Evolutionary conservation across 1,140 invertebrate genomes (phyloP).

Genomic region (Apis dorsata): DNA sequence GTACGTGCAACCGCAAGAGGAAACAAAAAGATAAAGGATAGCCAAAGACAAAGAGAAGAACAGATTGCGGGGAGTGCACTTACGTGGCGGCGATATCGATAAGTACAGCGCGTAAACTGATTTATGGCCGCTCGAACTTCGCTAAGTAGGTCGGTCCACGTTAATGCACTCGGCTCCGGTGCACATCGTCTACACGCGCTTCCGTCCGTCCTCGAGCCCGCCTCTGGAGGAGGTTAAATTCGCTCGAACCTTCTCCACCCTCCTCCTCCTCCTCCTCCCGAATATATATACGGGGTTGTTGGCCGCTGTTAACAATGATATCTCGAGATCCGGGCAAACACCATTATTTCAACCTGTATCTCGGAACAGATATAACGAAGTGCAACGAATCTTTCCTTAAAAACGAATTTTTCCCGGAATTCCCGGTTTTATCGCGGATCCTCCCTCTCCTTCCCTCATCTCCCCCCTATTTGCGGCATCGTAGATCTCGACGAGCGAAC

Average conservation of each 20-base stretch:
- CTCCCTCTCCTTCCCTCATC: slow-evolving; percentile 55
- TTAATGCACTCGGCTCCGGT: slow-evolving; percentile 56
- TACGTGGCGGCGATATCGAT: slow-evolving; percentile 60
- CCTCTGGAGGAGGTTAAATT: slow-evolving; percentile 34
- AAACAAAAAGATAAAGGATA: not conserved
- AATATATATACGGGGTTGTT: slow-evolving; percentile 63
- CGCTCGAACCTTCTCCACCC: not conserved
- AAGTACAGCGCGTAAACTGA: slow-evolving; percentile 64
- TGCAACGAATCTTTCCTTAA: slow-evolving; percentile 32
- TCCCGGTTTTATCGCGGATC: not conserved
- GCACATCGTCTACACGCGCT: slow-evolving; percentile 37
- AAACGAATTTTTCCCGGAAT: slow-evolving; percentile 59
- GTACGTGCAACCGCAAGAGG: not conserved
- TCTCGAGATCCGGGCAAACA: slow-evolving; percentile 65
- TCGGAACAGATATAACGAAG: slow-evolving; percentile 45
- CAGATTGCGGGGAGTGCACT: slow-evolving; percentile 26
- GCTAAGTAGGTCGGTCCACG: slow-evolving; percentile 65
- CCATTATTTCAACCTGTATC: slow-evolving; percentile 66
- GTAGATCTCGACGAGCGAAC: slow-evolving; percentile 45
- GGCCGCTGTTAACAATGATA: slow-evolving; percentile 65
- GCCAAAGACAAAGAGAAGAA: not conserved
- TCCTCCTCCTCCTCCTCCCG: not conserved
- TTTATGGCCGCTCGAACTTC: slow-evolving; percentile 56
- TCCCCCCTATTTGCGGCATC: slow-evolving; percentile 48
- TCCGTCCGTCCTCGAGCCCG: slow-evolving; percentile 35